phyloP scores from a whole-genome alignment of 2,888 invertebrate species.

The Cyclophora punctaria region DNA sequence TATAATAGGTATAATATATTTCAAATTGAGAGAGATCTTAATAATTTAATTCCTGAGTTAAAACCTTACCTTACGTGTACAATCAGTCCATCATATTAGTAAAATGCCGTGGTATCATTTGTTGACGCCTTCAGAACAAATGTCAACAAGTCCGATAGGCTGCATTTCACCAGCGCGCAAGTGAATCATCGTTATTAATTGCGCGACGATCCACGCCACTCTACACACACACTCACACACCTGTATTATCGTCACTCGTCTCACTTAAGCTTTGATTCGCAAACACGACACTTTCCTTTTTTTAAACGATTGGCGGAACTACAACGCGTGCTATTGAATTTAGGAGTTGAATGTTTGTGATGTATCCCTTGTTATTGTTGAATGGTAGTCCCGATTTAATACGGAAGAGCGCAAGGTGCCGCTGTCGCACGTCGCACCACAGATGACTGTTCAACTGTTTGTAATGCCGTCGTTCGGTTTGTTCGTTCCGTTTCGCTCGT shows the following conservation, averaged over 20 bases:
- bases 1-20: no score
- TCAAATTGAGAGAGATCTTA: no score
- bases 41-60: neutral
- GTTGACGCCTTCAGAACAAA: constrained; percentile 65
- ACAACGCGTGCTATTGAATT: constrained; percentile 32
- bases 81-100: constrained; percentile 65
- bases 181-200: constrained; percentile 75
- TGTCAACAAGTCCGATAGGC: constrained; percentile 73
- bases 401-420: constrained; percentile 50
- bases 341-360: constrained; percentile 25
- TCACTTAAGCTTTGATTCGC: constrained; percentile 30
- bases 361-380: constrained; percentile 25
- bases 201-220: constrained; percentile 71
- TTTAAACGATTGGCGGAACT: constrained; percentile 9
- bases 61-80: constrained; percentile 52
- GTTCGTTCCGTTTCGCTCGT: constrained; percentile 39
- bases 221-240: constrained; percentile 58
- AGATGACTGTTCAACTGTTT: constrained; percentile 71
- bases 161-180: constrained; percentile 74
- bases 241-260: constrained; percentile 57
- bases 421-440: constrained; percentile 30
- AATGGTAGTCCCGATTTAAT: constrained; percentile 26
- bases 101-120: constrained; percentile 61
- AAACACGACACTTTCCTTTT: constrained; percentile 29
- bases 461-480: constrained; percentile 60